These are phyloP conservation scores for Ormyrus thymus DNA, from an alignment of 2,888 invertebrate species.

Conservation along the genomic window DNA sequence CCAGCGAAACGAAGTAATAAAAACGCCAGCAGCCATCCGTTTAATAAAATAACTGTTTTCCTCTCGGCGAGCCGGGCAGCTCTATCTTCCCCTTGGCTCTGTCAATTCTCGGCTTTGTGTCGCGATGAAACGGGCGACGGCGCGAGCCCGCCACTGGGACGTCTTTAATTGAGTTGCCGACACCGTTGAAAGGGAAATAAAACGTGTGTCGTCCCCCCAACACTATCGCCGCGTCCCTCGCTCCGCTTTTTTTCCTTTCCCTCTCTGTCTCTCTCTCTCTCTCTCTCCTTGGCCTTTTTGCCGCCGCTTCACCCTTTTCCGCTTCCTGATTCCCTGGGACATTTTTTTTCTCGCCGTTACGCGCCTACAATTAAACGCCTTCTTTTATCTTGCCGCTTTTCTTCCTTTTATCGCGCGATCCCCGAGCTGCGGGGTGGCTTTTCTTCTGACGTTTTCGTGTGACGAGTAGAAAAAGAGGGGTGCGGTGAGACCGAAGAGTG, in stretches of 20 bases:
- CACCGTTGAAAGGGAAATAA: slow-evolving; percentile 67
- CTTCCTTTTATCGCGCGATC: no score
- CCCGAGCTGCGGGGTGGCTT: no score
- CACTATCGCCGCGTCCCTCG: slow-evolving; percentile 33
- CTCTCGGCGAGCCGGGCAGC: slow-evolving; percentile 23
- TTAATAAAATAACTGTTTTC: not conserved
- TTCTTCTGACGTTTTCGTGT: no score
- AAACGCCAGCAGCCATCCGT: no score
- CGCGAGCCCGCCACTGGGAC: slow-evolving; percentile 68
- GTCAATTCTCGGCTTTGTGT: slow-evolving; percentile 50
- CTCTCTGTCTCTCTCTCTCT: not conserved
- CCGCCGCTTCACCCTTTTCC: not conserved
- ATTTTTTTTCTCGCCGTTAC: slow-evolving; percentile 28
- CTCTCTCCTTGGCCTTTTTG: not conserved
- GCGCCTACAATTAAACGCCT: not conserved
- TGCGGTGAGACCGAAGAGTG: no score
- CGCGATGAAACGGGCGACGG: slow-evolving; percentile 44
- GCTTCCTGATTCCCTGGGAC: slow-evolving; percentile 27
- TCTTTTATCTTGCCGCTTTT: no score
- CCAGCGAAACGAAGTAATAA: no score
- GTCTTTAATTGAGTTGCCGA: slow-evolving; percentile 74
- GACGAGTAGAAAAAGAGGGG: no score
- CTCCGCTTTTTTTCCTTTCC: slow-evolving; percentile 45
- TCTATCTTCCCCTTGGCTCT: slow-evolving; percentile 45
- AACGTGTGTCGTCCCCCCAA: slow-evolving; percentile 63